Evolutionary conservation across 2,113 vertebrate genomes (phyloP), one percentile per base, ranked within the genome.

Genomic region (Pedionomus torquatus): DNA sequence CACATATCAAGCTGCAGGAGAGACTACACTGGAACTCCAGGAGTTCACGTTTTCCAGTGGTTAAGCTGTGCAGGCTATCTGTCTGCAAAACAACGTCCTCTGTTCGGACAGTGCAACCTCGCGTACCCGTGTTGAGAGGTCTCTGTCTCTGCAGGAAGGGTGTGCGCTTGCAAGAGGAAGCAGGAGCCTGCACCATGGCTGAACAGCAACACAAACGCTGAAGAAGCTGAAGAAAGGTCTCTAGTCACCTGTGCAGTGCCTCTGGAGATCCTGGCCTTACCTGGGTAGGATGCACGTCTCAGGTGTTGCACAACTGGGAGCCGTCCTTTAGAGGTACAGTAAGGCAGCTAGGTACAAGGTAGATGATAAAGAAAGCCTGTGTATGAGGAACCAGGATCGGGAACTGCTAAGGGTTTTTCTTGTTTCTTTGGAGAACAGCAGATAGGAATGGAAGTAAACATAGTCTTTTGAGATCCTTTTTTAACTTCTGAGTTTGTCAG

Each of bases 261-360:
- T 63, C 30, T 80, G 43, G 49, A 74, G 68, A 58, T 69, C 10
- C 43, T 49, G 49, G 21, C 44, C 58, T 14, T 69, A 15, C 39
- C 25, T 46, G 1, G 2, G 44, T 72, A 37, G 65, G 46, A 31
- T 3, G 2, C 0, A 0, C 28, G 2, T 61, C 55, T 46, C 0
- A 0, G 0, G 0, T 17, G 8, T 69, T 76, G 54, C 25, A 3
- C 54, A 54, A 5, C 21, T 39, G 17, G 44, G 35, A 54, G 66
- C 41, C 1, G 0, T 69, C 48, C 66, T 57, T 83, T 11, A 5
- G 41, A 44, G 26, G 37, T 48, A 65, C 20, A 3, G 20, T 18
- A 8, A 31, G 49, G 13, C 20, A 18, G 33, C 7, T 17, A 8
- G n/a, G 28, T 61, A 55, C 5, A 41, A 37, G 7, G 10, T 75